phyloP scores from a whole-genome alignment of 2,113 vertebrate genomes.

The Halichoerus grypus region DNA sequence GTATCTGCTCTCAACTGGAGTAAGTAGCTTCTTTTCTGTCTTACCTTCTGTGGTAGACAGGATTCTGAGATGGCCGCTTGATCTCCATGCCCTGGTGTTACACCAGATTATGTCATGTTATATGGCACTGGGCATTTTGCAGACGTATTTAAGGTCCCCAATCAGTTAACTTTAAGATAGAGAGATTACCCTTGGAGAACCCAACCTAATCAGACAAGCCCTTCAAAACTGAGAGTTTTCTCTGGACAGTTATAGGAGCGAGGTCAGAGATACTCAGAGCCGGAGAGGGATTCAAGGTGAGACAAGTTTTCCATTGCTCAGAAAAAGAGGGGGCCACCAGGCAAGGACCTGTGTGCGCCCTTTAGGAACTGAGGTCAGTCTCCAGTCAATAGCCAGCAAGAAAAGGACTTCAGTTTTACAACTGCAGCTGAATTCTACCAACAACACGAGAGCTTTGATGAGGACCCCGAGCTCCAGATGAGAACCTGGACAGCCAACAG shows the following conservation, averaged over 20 bases:
- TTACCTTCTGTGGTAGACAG: background rate
- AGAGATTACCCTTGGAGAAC: background rate
- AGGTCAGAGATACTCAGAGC: background rate
- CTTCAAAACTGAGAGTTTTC: background rate
- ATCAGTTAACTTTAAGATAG: constrained; percentile 4
- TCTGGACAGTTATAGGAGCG: background rate
- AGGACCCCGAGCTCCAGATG: background rate
- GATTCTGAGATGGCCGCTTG: background rate
- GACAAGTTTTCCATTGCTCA: background rate
- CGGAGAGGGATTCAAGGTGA: background rate
- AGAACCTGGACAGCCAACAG: background rate
- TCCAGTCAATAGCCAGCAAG: background rate
- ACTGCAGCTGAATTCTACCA: background rate
- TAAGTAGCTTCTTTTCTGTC: background rate
- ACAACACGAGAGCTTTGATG: background rate
- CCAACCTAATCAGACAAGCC: background rate
- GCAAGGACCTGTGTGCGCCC: background rate
- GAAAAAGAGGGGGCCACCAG: background rate
- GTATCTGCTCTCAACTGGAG: background rate
- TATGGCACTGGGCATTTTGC: background rate
- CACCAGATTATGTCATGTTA: background rate
- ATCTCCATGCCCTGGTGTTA: background rate
- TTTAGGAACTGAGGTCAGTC: background rate
- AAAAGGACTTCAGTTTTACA: background rate
- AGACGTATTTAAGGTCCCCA: background rate